phyloP scores from a whole-genome alignment of 2,888 invertebrate genomes.

The Beris chalybata region DNA sequence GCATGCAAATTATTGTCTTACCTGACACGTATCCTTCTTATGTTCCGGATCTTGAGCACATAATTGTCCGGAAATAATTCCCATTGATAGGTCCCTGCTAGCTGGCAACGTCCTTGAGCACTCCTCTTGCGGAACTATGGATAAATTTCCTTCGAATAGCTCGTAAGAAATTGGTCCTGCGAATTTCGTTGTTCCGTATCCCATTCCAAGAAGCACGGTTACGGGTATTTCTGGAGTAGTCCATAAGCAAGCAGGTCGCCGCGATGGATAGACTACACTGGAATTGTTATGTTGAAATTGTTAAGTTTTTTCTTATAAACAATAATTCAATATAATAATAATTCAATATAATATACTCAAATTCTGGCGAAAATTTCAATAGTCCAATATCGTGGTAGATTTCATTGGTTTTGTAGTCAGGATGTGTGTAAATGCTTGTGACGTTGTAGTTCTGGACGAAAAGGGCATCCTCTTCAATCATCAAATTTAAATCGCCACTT shows the following conservation, averaged over 20 bases:
- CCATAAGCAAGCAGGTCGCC: conserved; percentile 60
- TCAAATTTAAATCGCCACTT: conserved; percentile 27
- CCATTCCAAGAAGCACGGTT: conserved; percentile 11
- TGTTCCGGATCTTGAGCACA: conserved; percentile 45
- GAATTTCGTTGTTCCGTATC: conserved; percentile 22
- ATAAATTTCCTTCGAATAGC: conserved; percentile 15
- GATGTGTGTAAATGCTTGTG: conserved; percentile 54
- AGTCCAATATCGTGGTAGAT: conserved; percentile 68
- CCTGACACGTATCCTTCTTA: conserved; percentile 42
- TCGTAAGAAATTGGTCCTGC: conserved; percentile 18
- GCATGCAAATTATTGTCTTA: conserved; percentile 5
- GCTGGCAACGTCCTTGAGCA: neutral
- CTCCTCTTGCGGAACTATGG: neutral
- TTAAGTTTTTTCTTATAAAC: too few relatives aligned
- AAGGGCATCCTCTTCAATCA: neutral
- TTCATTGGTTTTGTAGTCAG: conserved; percentile 58
- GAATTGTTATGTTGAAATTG: too few relatives aligned
- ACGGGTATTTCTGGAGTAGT: conserved; percentile 39
- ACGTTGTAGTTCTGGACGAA: conserved; percentile 41
- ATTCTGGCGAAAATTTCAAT: conserved; percentile 44
- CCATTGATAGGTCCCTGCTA: conserved; percentile 42
- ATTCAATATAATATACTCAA: neutral
- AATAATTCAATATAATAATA: too few relatives aligned
- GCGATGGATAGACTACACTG: conserved; percentile 47
- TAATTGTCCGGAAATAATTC: conserved; percentile 44